phyloP scores from a whole-genome alignment of 2,113 vertebrate genomes.

The Aspiorhynchus laticeps region DNA sequence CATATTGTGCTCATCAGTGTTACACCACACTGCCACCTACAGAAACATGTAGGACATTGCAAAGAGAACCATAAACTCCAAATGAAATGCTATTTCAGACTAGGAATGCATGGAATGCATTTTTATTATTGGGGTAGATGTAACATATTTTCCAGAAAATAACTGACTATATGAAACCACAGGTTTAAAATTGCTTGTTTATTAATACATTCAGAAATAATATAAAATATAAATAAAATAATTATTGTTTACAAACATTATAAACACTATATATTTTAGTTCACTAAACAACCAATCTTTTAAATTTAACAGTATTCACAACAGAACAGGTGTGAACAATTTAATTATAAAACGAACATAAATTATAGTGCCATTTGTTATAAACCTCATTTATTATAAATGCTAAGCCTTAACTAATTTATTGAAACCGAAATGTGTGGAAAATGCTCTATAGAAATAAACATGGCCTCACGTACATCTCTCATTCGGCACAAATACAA shows the following conservation, averaged over 20 bases:
- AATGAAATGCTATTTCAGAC: background rate
- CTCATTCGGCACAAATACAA: too few species aligned
- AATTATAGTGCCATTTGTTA: background rate
- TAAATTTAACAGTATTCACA: background rate
- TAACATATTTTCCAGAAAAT: background rate
- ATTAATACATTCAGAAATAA: background rate
- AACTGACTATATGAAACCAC: background rate
- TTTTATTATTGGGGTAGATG: background rate
- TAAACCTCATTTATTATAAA: too few species aligned
- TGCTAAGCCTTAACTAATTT: too few species aligned
- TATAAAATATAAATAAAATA: background rate
- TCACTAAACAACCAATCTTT: background rate
- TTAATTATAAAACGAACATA: background rate
- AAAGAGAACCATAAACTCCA: background rate
- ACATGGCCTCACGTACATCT: too few species aligned
- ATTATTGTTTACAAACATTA: background rate
- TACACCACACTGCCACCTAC: constrained; percentile 42
- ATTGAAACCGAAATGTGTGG: too few species aligned
- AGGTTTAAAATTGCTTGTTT: background rate
- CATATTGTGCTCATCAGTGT: too few species aligned
- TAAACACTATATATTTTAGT: background rate
- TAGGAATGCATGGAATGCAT: background rate
- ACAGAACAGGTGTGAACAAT: background rate
- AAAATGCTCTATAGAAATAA: too few species aligned
- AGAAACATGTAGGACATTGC: background rate